Conservation (phyloP, 2,797 vertebrate species). For the Acomys russatus region DNA sequence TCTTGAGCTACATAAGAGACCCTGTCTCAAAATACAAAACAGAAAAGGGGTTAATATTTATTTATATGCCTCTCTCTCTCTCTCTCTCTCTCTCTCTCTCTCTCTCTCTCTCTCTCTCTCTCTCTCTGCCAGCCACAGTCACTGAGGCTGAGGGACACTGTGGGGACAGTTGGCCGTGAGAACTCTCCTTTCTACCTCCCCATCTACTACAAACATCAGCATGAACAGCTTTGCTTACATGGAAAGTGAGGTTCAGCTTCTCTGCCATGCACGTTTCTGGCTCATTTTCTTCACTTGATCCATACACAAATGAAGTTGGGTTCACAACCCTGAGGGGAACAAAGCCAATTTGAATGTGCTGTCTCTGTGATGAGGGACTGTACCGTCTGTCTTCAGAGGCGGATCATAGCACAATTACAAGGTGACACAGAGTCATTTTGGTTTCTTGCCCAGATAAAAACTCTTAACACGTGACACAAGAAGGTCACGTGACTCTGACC, state of each 20-base stretch:
- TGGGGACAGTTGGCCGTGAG: too few relatives aligned
- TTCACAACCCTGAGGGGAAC: slow-evolving; percentile 89
- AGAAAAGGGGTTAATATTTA: neutral
- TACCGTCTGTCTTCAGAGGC: neutral
- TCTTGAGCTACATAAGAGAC: too few relatives aligned
- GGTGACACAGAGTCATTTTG: neutral
- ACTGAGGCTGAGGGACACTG: rapidly evolving
- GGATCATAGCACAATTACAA: neutral
- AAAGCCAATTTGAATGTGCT: slow-evolving; percentile 40
- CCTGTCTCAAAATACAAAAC: neutral
- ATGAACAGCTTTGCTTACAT: slow-evolving; percentile 89
- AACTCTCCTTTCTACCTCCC: neutral
- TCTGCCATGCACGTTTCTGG: slow-evolving; percentile 91
- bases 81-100: too few relatives aligned
- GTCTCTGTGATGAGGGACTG: neutral
- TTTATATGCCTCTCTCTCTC: neutral
- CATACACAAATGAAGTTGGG: slow-evolving; percentile 94
- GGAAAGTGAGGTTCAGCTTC: slow-evolving; percentile 95
- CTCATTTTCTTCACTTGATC: slow-evolving; percentile 88
- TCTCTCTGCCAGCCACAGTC: neutral
- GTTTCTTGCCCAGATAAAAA: neutral
- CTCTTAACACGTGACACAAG: neutral
- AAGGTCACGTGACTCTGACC: neutral
- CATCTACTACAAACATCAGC: neutral
- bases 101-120: too few relatives aligned